Evolutionary conservation across 2,113 vertebrate genomes (phyloP).

Genomic region (Xyrauchen texanus): DNA sequence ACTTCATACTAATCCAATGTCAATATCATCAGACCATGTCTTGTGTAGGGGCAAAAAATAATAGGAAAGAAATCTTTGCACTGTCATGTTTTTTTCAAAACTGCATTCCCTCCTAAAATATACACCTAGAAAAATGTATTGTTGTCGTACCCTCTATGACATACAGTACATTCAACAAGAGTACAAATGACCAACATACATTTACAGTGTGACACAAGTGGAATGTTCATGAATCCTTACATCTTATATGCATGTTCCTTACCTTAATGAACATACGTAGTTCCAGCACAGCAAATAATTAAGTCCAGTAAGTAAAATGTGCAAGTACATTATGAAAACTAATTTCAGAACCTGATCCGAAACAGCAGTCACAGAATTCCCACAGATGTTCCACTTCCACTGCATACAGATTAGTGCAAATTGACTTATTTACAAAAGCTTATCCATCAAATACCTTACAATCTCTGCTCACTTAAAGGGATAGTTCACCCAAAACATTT

Average conservation of each 20-base stretch:
- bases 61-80: neutral
- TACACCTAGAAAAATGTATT: neutral
- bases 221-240: conserved; percentile 43
- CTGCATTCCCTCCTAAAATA: neutral
- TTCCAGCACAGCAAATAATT: conserved; percentile 8
- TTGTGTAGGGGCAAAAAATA: neutral
- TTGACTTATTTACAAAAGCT: conserved; percentile 24
- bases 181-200: conserved; percentile 15
- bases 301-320: neutral
- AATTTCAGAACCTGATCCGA: neutral
- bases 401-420: conserved; percentile 50
- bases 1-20: neutral
- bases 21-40: neutral
- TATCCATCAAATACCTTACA: neutral
- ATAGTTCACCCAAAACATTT: too few species aligned
- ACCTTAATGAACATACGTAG: conserved; percentile 7
- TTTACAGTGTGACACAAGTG: conserved; percentile 1
- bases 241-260: neutral
- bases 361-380: neutral
- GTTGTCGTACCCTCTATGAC: too few species aligned
- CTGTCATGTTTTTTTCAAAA: neutral
- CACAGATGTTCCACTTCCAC: conserved; percentile 24
- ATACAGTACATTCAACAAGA: too few species aligned
- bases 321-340: neutral
- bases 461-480: neutral